Conservation (phyloP, 2,113 vertebrate species). For the Artemisiospiza belli region DNA sequence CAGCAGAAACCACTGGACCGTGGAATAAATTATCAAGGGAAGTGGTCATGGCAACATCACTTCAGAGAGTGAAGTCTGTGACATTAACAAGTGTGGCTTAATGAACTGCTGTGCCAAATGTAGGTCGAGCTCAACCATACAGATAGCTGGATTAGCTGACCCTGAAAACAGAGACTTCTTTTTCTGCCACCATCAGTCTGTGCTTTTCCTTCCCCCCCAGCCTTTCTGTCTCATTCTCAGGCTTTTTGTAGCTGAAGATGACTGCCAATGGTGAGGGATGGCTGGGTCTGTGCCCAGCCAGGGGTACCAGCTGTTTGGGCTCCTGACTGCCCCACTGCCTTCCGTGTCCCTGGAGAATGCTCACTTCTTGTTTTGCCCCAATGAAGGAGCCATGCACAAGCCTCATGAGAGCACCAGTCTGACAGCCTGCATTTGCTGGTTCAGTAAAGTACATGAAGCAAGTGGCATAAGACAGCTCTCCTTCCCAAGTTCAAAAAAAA, state of each 20-base stretch:
- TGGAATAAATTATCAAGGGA: conserved; percentile 63
- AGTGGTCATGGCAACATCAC: conserved; percentile 64
- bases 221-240: neutral
- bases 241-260: neutral
- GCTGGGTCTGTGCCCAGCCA: neutral
- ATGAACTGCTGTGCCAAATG: conserved; percentile 40
- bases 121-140: neutral
- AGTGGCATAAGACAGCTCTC: neutral
- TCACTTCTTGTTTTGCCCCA: neutral
- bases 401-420: neutral
- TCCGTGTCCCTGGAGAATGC: neutral
- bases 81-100: conserved; percentile 41
- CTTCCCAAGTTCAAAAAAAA: neutral
- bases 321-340: neutral
- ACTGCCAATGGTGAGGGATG: neutral
- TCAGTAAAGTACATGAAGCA: neutral
- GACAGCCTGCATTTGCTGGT: neutral
- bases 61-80: conserved; percentile 40
- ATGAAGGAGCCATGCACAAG: neutral
- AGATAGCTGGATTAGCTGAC: neutral
- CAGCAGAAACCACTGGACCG: conserved; percentile 23
- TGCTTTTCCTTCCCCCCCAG: neutral
- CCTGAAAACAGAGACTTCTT: neutral
- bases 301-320: fast-evolving
- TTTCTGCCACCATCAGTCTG: neutral